A percentile compares a stretch with the other conserved stretches of the same genome.
Conservation (phyloP, 2,113 vertebrate genomes). For the Zapus hudsonius region DNA sequence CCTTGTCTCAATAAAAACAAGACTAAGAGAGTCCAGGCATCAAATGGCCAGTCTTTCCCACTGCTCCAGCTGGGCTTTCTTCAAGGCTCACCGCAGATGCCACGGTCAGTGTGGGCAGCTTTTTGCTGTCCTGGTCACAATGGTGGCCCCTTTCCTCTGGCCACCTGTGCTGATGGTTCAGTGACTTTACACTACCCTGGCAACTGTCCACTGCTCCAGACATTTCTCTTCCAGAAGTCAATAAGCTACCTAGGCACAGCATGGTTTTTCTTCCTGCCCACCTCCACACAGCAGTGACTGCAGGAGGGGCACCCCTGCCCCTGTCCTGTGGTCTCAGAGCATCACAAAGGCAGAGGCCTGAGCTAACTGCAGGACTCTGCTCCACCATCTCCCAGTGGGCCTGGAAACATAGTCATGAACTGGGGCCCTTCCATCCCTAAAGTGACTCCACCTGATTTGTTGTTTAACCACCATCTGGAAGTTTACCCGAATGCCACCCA, state of each 20-base stretch:
- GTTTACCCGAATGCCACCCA: not conserved
- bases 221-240: not conserved
- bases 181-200: not conserved
- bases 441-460: not conserved
- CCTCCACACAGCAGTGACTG: not conserved
- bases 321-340: no score
- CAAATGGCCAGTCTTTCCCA: not conserved
- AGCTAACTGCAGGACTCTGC: not conserved
- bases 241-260: not conserved
- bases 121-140: not conserved
- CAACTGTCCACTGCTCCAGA: not conserved
- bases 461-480: not conserved
- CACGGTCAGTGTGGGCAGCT: not conserved
- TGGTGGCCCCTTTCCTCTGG: not conserved
- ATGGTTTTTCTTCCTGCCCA: not conserved
- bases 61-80: not conserved
- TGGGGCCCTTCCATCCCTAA: not conserved
- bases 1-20: not conserved
- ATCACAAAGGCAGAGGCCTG: not conserved
- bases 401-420: not conserved
- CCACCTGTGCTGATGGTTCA: fast-evolving
- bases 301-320: no score
- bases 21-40: not conserved
- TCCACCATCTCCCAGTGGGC: not conserved
- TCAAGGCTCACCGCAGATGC: not conserved